Percentiles rank a stretch among this genome's conserved stretches.
These are phyloP conservation scores for Diachasma alloeum DNA, from an alignment of 1,140 invertebrate genomes.

Conservation along the genomic window DNA sequence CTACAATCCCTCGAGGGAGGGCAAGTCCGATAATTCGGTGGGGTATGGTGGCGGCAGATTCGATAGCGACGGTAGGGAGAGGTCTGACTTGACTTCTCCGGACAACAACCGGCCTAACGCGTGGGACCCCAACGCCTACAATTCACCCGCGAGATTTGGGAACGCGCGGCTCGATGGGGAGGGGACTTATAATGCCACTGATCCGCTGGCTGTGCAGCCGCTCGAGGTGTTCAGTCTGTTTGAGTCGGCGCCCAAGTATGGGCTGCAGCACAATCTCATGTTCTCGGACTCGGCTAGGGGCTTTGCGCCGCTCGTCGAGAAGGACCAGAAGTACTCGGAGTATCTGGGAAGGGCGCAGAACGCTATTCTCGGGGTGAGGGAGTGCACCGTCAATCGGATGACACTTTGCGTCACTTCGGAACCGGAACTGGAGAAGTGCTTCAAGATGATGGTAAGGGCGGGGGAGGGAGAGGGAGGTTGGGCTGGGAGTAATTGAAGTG, in stretches of 20 bases:
- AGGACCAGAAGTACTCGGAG: conserved; percentile 69
- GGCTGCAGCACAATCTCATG: conserved; percentile 69
- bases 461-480: too few species aligned
- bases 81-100: too few species aligned
- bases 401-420: conserved; percentile 91
- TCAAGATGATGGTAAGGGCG: conserved; percentile 77
- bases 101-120: too few species aligned
- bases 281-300: conserved; percentile 76
- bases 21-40: too few species aligned
- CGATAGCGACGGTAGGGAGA: too few species aligned
- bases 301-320: conserved; percentile 69
- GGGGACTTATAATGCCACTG: neutral
- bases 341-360: conserved; percentile 73
- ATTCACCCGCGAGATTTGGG: neutral
- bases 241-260: conserved; percentile 74
- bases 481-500: too few species aligned
- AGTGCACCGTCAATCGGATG: conserved; percentile 82
- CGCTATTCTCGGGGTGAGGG: conserved; percentile 75
- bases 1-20: too few species aligned
- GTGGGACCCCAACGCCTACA: neutral
- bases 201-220: conserved; percentile 38
- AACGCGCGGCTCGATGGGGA: too few species aligned
- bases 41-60: too few species aligned
- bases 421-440: conserved; percentile 89
- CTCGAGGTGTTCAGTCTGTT: conserved; percentile 75